Evolutionary conservation across 1,140 invertebrate species (phyloP).

Genomic region (Carposina sasakii): DNA sequence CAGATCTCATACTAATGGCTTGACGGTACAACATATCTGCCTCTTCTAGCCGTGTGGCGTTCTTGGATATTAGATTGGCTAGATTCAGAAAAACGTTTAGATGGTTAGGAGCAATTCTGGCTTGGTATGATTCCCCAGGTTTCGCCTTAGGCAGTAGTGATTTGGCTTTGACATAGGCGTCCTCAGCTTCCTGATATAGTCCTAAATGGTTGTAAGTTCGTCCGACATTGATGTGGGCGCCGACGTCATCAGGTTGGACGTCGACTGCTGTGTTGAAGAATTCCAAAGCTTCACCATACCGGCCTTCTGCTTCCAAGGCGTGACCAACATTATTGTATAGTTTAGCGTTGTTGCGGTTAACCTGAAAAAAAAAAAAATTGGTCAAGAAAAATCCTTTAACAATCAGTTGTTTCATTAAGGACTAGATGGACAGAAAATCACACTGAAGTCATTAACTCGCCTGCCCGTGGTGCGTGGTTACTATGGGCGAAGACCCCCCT

Average conservation of each 20-base stretch:
- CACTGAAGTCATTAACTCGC: too few relatives aligned
- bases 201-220: conserved; percentile 95
- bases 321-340: conserved; percentile 98
- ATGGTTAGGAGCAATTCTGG: conserved; percentile 96
- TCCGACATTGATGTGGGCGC: conserved; percentile 97
- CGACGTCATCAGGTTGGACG: conserved; percentile 96
- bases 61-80: conserved; percentile 95
- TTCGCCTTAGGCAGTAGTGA: conserved; percentile 91
- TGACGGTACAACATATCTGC: conserved; percentile 93
- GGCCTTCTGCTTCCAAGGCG: conserved; percentile 89
- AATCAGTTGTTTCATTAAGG: too few relatives aligned
- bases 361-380: too few relatives aligned
- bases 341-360: conserved; percentile 95
- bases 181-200: conserved; percentile 90
- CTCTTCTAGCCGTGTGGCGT: conserved; percentile 92
- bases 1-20: conserved; percentile 96
- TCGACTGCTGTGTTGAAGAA: conserved; percentile 95
- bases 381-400: too few relatives aligned
- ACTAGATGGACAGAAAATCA: too few relatives aligned
- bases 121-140: conserved; percentile 94
- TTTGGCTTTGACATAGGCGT: conserved; percentile 92
- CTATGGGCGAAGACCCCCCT: too few relatives aligned
- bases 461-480: too few relatives aligned
- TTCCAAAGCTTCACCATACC: conserved; percentile 88
- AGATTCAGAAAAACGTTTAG: conserved; percentile 97